These are phyloP conservation scores for Arctia plantaginis DNA, from an alignment of 2,888 invertebrate genomes.

Conservation along the genomic window DNA sequence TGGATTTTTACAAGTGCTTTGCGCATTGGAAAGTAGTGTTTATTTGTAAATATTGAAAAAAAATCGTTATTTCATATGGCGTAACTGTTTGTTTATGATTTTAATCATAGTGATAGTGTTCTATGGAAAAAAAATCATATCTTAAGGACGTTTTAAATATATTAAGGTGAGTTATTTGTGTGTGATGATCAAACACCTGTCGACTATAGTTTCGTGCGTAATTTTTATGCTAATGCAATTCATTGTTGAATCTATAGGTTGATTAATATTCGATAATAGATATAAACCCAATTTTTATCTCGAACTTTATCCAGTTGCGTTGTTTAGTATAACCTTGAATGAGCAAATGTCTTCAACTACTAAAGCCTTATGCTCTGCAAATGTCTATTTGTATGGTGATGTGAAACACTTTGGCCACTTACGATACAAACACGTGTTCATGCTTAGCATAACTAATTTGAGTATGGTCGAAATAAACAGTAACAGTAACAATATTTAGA, in stretches of 20 bases:
- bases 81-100: conserved; percentile 48
- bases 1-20: conserved; percentile 67
- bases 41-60: conserved; percentile 82
- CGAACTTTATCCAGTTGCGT: conserved; percentile 51
- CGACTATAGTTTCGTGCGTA: conserved; percentile 48
- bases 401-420: conserved; percentile 32
- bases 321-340: conserved; percentile 71
- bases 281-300: conserved; percentile 41
- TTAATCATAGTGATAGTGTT: conserved; percentile 64
- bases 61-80: conserved; percentile 58
- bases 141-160: conserved; percentile 52
- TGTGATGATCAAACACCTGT: conserved; percentile 53
- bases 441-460: conserved; percentile 4
- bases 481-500: neutral
- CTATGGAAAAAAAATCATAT: conserved; percentile 62
- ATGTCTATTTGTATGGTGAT: conserved; percentile 41
- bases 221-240: conserved; percentile 50
- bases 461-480: neutral
- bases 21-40: conserved; percentile 72
- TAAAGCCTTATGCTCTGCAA: conserved; percentile 62
- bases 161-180: conserved; percentile 64
- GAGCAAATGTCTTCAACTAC: conserved; percentile 67
- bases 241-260: conserved; percentile 48
- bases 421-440: conserved; percentile 23
- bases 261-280: conserved; percentile 49